Percentiles rank a stretch among this genome's conserved stretches.
Evolutionary conservation across 1,140 invertebrate genomes (phyloP).

Genomic region (Sitobion miscanthi): DNA sequence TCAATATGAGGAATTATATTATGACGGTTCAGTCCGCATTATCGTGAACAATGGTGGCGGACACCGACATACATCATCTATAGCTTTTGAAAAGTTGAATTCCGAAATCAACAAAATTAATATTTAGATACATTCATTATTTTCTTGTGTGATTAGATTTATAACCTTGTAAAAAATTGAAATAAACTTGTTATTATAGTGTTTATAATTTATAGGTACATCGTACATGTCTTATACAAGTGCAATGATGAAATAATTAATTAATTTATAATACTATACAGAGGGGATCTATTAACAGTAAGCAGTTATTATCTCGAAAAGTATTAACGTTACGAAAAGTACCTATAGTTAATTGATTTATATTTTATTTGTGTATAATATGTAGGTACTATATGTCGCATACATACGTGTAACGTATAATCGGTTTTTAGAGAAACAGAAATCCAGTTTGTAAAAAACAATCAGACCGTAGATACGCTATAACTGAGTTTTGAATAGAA

Average conservation of each 20-base stretch:
- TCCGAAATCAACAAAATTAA: background rate
- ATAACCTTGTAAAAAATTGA: background rate
- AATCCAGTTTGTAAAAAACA: too few relatives aligned
- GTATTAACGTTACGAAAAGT: background rate
- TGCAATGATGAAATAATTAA: background rate
- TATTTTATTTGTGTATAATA: background rate
- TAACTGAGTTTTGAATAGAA: background rate
- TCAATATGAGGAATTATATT: background rate
- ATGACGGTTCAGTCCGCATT: background rate
- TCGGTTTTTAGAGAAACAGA: background rate
- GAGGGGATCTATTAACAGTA: background rate
- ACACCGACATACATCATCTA: background rate
- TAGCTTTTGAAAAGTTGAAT: background rate
- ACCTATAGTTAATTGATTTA: background rate
- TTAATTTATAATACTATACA: background rate
- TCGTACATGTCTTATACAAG: background rate
- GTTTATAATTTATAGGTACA: background rate
- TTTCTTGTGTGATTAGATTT: background rate
- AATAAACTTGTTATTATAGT: background rate
- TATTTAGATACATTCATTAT: background rate
- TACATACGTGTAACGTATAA: background rate
- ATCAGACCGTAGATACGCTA: too few relatives aligned
- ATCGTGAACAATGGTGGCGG: background rate
- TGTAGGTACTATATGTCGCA: background rate
- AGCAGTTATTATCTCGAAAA: background rate